Percentiles rank a stretch among this genome's conserved stretches.
Evolutionary conservation across 2,888 invertebrate species (phyloP).

Genomic region (Spatulosminthurus flaviceps): DNA sequence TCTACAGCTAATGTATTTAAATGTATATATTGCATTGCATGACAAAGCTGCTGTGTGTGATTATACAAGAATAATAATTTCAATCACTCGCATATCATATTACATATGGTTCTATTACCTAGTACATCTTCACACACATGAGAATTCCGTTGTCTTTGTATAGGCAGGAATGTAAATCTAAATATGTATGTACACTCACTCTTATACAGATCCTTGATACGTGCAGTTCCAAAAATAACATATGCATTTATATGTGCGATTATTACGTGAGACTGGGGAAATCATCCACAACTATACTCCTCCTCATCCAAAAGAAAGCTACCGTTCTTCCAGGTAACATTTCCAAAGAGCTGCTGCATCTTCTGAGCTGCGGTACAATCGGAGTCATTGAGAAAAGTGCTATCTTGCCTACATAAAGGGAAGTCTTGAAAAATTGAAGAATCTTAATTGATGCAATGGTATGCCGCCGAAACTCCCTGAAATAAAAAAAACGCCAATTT

Average conservation of each 20-base stretch:
- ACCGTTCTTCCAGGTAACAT: too few species aligned
- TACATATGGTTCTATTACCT: too few species aligned
- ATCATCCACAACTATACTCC: too few species aligned
- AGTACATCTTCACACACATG: not conserved
- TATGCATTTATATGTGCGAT: not conserved
- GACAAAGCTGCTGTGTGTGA: not conserved
- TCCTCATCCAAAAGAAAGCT: too few species aligned
- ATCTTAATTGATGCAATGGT: constrained; percentile 79
- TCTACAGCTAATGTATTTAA: not conserved
- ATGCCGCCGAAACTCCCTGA: constrained; percentile 84
- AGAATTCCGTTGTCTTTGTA: not conserved
- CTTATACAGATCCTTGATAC: not conserved
- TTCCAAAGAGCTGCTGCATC: too few species aligned
- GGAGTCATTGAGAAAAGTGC: not conserved
- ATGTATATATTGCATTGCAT: constrained; percentile 3
- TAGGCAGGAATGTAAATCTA: not conserved
- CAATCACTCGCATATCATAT: not conserved
- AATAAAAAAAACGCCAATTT: constrained; percentile 69
- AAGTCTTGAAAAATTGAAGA: not conserved
- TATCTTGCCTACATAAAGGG: too few species aligned
- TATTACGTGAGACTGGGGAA: too few species aligned
- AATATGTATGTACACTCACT: too few species aligned
- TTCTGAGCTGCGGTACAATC: too few species aligned
- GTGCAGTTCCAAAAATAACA: not conserved
- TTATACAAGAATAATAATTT: not conserved